Base-by-base conservation (phyloP, 2,888 invertebrate species). In the Rhabditoides inermis region DNA sequence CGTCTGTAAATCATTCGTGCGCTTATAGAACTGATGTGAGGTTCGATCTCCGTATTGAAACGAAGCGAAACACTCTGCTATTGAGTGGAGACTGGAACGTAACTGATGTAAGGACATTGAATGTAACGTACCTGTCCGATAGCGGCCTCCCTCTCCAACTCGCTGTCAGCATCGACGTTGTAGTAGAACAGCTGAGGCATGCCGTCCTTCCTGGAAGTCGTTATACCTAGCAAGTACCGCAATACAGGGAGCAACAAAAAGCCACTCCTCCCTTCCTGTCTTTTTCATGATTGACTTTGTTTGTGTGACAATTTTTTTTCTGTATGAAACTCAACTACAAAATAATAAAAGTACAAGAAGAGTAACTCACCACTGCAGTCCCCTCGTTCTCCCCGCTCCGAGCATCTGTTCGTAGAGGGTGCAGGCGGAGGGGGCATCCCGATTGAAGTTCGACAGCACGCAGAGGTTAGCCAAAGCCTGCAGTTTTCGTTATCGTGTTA, bases 401-500 rank as follows among this genome's bases (percentile, higher is more conserved):
- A n/a, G n/a, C 28, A 52, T 50, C 20, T 52, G 45, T 3, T 53
- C 54, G 23, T 60, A 47, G 3, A 54, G 22, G 26, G 58, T 56
- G 44, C 66, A 66, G 2, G 68, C 47, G 30, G 58, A 56, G 26
- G 39, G n/a, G 6, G 46, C 28, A 41, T 36, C 69, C 62, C 37
- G 63, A 77, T 79, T 80, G 60, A 82, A 77, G 49, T 76, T 60
- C 49, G 73, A 79, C 51, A 85, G 75, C 0, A 82, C 79, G 69
- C 86, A 86, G 76, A 85, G 79, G 76, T 86, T 85, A 1, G 84
- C 83, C 54, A 86, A 77, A 55, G 82, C 79, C 76, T 85, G 84
- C 15, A 40, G 18, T 7, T 12, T 15, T 12, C n/a, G 35, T 7
- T n/a, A n/a, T n/a, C n/a, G n/a, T n/a, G n/a, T n/a, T n/a, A n/a